These are phyloP conservation scores for Arion vulgaris DNA, from an alignment of 1,140 invertebrate genomes.

Conservation along the genomic window DNA sequence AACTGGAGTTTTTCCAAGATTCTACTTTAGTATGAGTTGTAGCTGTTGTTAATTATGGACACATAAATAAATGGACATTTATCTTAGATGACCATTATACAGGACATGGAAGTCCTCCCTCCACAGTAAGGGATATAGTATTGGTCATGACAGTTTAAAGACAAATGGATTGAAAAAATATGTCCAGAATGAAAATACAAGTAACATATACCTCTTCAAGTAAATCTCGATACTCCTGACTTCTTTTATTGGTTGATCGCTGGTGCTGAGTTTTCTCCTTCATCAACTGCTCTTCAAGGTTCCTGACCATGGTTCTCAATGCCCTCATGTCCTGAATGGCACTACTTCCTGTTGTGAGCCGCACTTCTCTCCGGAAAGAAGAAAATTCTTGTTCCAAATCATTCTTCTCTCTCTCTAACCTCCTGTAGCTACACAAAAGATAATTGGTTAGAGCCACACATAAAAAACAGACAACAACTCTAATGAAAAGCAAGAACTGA, in stretches of 20 bases:
- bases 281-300: slow-evolving; percentile 69
- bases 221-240: slow-evolving; percentile 67
- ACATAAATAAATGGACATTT: too few relatives aligned
- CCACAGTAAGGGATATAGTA: too few relatives aligned
- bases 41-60: too few relatives aligned
- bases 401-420: slow-evolving; percentile 66
- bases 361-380: slow-evolving; percentile 63
- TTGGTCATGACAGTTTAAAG: too few relatives aligned
- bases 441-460: neutral
- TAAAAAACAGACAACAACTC: neutral
- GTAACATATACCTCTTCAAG: slow-evolving; percentile 65
- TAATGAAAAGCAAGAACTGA: too few relatives aligned
- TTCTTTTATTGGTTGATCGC: slow-evolving; percentile 58
- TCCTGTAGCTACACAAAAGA: slow-evolving; percentile 53
- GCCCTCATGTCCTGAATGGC: slow-evolving; percentile 65
- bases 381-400: slow-evolving; percentile 66
- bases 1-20: too few relatives aligned
- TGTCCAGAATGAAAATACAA: too few relatives aligned
- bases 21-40: too few relatives aligned
- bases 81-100: too few relatives aligned
- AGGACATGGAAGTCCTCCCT: too few relatives aligned
- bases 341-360: slow-evolving; percentile 57
- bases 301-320: slow-evolving; percentile 65
- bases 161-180: too few relatives aligned
- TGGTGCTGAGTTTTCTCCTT: slow-evolving; percentile 70